Evolutionary conservation across 2,113 vertebrate genomes (phyloP).

Genomic region (Chloropsis hardwickii): DNA sequence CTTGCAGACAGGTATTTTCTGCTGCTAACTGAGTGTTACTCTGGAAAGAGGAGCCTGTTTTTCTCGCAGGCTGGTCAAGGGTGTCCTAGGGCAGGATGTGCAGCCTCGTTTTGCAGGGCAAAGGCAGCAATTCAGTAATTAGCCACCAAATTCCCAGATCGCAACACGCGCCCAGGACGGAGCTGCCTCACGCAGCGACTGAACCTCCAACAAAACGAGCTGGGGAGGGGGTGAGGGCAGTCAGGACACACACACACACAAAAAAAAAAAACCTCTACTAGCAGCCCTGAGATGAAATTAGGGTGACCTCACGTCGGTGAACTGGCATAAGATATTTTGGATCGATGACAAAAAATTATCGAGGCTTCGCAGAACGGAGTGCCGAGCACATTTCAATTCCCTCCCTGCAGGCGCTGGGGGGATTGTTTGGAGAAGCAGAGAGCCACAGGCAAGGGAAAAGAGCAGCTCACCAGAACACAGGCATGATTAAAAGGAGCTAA

Average conservation of each 20-base stretch:
- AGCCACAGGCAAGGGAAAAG: neutral
- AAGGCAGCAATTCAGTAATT: neutral
- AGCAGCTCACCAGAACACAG: neutral
- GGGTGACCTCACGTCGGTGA: neutral
- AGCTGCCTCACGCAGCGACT: neutral
- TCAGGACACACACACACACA: neutral
- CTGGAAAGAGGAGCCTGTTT: neutral
- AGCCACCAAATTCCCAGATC: neutral
- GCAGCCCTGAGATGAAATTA: neutral
- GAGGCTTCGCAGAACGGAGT: neutral
- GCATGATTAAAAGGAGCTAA: neutral
- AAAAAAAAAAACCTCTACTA: neutral
- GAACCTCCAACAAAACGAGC: neutral
- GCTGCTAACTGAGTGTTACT: neutral
- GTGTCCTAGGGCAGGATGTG: neutral
- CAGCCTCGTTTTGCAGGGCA: neutral
- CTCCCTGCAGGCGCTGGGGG: neutral
- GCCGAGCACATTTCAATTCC: neutral
- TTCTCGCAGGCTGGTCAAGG: neutral
- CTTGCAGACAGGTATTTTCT: neutral
- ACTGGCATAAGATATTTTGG: slow-evolving; percentile 3
- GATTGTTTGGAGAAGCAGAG: neutral
- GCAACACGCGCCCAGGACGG: neutral
- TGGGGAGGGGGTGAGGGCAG: neutral
- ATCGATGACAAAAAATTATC: slow-evolving; percentile 2